phyloP scores from a whole-genome alignment of 1,140 invertebrate species.

The Drosophila albomicans region DNA sequence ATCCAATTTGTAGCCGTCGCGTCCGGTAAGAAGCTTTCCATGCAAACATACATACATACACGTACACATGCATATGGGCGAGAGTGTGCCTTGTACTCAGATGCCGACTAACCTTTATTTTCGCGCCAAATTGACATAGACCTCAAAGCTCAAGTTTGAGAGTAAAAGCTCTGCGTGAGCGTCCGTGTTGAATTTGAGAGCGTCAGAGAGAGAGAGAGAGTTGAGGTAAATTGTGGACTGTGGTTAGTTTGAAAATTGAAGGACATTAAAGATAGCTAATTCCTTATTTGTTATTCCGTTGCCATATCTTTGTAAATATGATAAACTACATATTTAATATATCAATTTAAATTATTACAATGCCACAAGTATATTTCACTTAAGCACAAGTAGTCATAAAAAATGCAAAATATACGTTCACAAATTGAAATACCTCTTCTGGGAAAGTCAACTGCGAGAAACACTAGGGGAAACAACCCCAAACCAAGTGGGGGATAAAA shows the following conservation, averaged over 20 bases:
- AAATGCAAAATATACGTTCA: background rate
- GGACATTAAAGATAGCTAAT: background rate
- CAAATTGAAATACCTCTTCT: conserved; percentile 5
- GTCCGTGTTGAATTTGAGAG: conserved; percentile 3
- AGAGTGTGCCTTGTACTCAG: background rate
- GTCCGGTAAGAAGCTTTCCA: conserved; percentile 4
- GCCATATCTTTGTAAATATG: background rate
- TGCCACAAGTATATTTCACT: no score
- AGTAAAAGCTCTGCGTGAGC: conserved; percentile 7
- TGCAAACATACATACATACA: background rate
- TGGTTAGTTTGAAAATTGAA: conserved; percentile 27
- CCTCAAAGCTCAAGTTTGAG: conserved; percentile 19
- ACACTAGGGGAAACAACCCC: conserved; percentile 28
- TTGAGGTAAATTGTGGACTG: conserved; percentile 9
- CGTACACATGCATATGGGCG: background rate
- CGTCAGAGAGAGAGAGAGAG: background rate
- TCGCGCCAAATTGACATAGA: conserved; percentile 48
- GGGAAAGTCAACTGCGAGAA: background rate
- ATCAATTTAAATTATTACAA: no score
- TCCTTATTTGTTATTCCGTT: background rate
- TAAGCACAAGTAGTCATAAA: no score
- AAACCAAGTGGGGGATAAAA: conserved; percentile 31
- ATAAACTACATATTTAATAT: background rate
- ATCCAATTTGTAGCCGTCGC: conserved; percentile 39
- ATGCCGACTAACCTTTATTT: conserved; percentile 22